These are phyloP conservation scores for Sesia apiformis DNA, from an alignment of 2,888 invertebrate genomes.

Conservation along the genomic window DNA sequence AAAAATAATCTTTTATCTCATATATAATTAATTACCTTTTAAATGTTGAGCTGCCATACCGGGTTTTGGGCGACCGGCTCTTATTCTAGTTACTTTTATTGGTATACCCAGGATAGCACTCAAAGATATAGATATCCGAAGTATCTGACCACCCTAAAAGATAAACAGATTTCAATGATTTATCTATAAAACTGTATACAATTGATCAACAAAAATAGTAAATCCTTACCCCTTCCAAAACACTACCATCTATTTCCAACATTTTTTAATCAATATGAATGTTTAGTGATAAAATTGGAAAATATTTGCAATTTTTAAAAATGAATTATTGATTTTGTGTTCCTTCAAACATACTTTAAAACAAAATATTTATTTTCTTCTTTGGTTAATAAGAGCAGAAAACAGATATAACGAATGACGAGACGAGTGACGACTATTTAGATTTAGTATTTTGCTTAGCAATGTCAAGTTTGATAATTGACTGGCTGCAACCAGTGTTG, in stretches of 20 bases:
- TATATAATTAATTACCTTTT: conserved; percentile 71
- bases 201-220: not conserved
- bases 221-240: conserved; percentile 82
- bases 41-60: conserved; percentile 89
- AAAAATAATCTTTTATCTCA: no score
- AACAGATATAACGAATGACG: no score
- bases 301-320: no score
- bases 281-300: not conserved
- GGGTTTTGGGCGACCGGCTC: conserved; percentile 86
- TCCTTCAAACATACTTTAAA: no score
- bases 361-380: no score
- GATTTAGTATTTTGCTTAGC: no score
- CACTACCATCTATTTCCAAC: conserved; percentile 83
- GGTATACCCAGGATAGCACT: conserved; percentile 84
- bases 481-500: no score
- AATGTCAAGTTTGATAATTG: no score
- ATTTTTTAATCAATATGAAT: conserved; percentile 16
- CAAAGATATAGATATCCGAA: conserved; percentile 85
- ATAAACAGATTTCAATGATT: not conserved
- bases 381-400: no score
- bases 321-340: no score
- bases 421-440: no score
- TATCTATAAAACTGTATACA: not conserved
- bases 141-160: conserved; percentile 90
- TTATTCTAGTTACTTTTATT: conserved; percentile 84